Conservation (phyloP, 2,888 invertebrate genomes). For the Heteropelma amictum region DNA sequence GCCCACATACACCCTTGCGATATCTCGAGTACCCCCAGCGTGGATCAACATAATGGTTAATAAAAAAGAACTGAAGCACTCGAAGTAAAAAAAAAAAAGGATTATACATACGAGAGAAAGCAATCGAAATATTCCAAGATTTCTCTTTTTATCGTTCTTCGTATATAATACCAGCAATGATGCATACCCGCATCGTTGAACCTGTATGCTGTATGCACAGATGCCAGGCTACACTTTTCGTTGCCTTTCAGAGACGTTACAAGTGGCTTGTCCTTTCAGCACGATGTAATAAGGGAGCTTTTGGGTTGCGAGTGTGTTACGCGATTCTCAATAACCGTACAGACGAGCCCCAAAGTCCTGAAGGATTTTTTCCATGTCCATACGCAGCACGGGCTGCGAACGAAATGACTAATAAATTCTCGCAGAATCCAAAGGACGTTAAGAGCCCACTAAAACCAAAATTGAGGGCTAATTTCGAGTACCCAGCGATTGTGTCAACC, state of each 20-base stretch:
- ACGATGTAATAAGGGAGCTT: not conserved
- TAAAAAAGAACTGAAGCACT: conserved; percentile 26
- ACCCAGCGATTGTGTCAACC: no score
- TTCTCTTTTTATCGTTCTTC: conserved; percentile 23
- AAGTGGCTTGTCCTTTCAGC: conserved; percentile 5
- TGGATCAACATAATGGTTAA: not conserved
- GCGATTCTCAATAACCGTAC: no score
- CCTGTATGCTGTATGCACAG: conserved; percentile 61
- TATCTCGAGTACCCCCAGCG: not conserved
- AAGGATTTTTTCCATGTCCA: no score
- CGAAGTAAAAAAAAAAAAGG: conserved; percentile 3
- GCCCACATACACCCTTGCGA: not conserved
- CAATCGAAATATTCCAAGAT: conserved; percentile 27
- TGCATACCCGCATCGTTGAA: conserved; percentile 64
- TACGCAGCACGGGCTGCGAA: no score
- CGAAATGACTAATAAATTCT: no score
- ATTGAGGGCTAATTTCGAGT: no score
- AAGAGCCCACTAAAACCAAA: no score
- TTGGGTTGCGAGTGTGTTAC: no score
- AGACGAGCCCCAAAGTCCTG: no score
- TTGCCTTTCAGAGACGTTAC: not conserved
- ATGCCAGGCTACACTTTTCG: conserved; percentile 58
- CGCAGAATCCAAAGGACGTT: no score
- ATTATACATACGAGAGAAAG: not conserved
- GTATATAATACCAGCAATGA: not conserved